Evolutionary conservation across 2,113 vertebrate genomes (phyloP).

Genomic region (Illadopsis cleaveri): DNA sequence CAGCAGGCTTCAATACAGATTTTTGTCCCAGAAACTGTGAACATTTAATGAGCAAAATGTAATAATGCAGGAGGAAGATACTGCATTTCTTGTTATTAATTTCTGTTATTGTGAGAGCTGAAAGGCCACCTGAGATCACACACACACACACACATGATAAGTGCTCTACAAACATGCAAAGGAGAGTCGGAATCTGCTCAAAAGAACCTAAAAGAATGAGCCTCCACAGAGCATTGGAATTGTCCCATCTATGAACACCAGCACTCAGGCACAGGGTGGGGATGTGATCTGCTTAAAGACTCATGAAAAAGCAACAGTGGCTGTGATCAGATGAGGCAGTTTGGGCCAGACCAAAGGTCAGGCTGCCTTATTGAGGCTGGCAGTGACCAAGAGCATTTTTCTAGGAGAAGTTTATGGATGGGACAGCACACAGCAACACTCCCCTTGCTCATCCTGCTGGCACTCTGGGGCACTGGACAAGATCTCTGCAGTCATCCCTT

Average conservation of each 20-base stretch:
- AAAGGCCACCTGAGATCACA: background rate
- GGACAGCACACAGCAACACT: rapidly evolving
- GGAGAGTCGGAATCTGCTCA: background rate
- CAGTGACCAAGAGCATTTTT: background rate
- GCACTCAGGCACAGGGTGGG: background rate
- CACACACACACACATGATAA: background rate
- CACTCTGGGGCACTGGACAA: background rate
- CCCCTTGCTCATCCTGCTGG: background rate
- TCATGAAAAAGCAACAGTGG: background rate
- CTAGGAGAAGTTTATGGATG: background rate
- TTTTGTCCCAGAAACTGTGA: background rate
- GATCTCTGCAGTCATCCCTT: background rate
- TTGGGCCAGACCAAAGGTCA: background rate
- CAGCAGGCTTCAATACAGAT: background rate
- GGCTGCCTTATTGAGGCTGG: background rate
- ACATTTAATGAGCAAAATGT: background rate
- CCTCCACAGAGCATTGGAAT: background rate
- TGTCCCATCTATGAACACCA: background rate
- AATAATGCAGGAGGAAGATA: background rate
- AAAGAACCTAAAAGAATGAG: background rate
- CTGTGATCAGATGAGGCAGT: background rate
- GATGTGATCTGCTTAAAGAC: background rate
- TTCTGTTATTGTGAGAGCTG: background rate
- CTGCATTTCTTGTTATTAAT: background rate
- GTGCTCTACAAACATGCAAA: background rate